Percentiles rank a stretch among this genome's conserved stretches.
These are phyloP conservation scores for Nipponia nippon DNA, from an alignment of 2,113 vertebrate genomes.

Conservation along the genomic window DNA sequence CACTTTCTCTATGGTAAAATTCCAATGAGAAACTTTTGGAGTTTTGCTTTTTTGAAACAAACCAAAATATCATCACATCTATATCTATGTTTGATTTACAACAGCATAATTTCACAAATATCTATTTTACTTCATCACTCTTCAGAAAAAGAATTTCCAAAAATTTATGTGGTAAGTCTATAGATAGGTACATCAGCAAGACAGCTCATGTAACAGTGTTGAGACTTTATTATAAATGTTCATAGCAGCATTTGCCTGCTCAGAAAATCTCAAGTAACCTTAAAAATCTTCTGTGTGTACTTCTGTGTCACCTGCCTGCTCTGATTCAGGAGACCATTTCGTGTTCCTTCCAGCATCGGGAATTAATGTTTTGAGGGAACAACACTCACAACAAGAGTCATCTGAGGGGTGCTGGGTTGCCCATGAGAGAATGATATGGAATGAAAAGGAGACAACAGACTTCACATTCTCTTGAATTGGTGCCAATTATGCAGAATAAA, in stretches of 20 bases:
- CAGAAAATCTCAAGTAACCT: not conserved
- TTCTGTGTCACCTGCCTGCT: not conserved
- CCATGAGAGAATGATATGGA: not conserved
- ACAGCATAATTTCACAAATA: not conserved
- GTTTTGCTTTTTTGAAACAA: not conserved
- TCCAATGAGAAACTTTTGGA: not conserved
- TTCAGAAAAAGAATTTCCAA: not conserved
- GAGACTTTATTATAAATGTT: not conserved
- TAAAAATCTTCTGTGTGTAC: not conserved
- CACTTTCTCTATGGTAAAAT: not conserved
- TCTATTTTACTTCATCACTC: not conserved
- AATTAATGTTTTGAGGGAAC: not conserved
- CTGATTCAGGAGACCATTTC: not conserved
- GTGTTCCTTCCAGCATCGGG: not conserved
- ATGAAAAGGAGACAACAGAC: not conserved
- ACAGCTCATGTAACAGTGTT: not conserved
- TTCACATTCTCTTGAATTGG: not conserved
- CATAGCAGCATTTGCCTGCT: not conserved
- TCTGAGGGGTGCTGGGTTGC: not conserved
- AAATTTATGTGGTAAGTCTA: not conserved
- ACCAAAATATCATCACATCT: not conserved
- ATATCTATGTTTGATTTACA: not conserved
- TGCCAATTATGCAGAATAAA: not conserved
- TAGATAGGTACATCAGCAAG: not conserved
- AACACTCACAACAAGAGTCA: not conserved